Base-by-base conservation (phyloP, 2,888 invertebrate genomes). In the Erpobdella octoculata region DNA sequence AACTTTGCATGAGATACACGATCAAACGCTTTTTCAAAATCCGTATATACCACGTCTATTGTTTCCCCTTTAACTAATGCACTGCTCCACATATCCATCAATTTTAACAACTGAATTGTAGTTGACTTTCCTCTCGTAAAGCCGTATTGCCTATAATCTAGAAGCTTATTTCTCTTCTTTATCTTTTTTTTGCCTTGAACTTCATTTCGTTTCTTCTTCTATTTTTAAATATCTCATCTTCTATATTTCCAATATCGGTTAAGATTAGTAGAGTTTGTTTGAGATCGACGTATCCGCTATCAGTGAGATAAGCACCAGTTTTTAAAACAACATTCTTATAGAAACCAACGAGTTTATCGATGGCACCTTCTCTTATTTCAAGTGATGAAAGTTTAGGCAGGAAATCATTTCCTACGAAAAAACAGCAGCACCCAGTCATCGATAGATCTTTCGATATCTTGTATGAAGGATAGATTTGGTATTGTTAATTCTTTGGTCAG, bases 351-450 rank as follows among this genome's bases (percentile, higher is more conserved):
- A 53, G 15, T 15, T 15, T 53, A 15, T 53, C 53, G 8, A 53
- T 53, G 21, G 53, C 53, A 12, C 53, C 53, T 28, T 53, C 53
- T 53, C 53, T 53, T 8, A 53, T 12, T 5, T 53, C 53, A 1
- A 53, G 1, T 1, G 53, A 53, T 21, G 53, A 28, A 1, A 53
- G 21, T 18, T 53, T 6, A 15, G 53, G 53, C 15, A 53, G 53
- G 28, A 53, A 53, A n/a, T 53, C 53, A 28, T 53, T 53, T 9
- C 28, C 28, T 21, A 53, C 53, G 21, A 53, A 53, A 53, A 28
- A 53, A 15, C 53, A 53, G 8, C 21, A 53, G 53, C 53, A 53
- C 53, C 53, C 53, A 53, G 8, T 53, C 53, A n/a, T 53, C 53
- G n/a, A 53, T 28, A 25, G 53, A 9, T 28, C 53, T 53, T 1